Base-by-base conservation (phyloP, 35 echinoderm and acorn worm species). In the Eucidaris tribuloides region DNA sequence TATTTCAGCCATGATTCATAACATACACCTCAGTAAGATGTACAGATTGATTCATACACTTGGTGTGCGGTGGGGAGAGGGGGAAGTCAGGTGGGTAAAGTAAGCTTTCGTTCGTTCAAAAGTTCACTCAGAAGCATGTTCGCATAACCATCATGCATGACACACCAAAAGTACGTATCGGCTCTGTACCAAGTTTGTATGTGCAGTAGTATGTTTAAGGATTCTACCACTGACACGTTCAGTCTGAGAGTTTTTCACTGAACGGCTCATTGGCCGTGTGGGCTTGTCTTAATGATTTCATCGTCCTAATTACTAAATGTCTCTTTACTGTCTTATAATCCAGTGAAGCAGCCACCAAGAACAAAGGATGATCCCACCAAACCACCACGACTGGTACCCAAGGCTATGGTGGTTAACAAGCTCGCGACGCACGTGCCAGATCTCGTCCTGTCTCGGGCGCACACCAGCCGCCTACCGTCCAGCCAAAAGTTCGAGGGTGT, bases 371-470 rank as follows among this genome's bases (percentile, higher is more conserved):
- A 74, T 18, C 71, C 25, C 32, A 33, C 65, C 34, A 74, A 86
- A 27, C 29, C n/a, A 74, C 29, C 27, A 44, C 18, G 25, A 39
- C 78, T 46, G 64, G 35, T 34, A 68, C 43, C 78, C 3, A 34
- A 84, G 77, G 46, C 83, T 33, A 79, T 79, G 15, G 54, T 93
- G 14, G 74, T 83, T 30, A 96, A 96, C 71, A 90, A 91, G 46
- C 89, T 96, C 3, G 89, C 93, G 13, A 96, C 93, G 9, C 93
- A 91, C 54, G 89, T 96, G 5, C 93, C 93, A 4, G 93, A 96
- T 72, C 45, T 96, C 14, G 93, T 91, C 1, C 29, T 96, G 1
- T 45, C 54, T 25, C 81, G 77, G 5, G 49, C 38, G 20, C 30
- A 88, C 19, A 79, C 87, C 33, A 87, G 54, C 58, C 44, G 77